Evolutionary conservation across 2,113 vertebrate genomes (phyloP).

Genomic region (Datnioides undecimradiatus): DNA sequence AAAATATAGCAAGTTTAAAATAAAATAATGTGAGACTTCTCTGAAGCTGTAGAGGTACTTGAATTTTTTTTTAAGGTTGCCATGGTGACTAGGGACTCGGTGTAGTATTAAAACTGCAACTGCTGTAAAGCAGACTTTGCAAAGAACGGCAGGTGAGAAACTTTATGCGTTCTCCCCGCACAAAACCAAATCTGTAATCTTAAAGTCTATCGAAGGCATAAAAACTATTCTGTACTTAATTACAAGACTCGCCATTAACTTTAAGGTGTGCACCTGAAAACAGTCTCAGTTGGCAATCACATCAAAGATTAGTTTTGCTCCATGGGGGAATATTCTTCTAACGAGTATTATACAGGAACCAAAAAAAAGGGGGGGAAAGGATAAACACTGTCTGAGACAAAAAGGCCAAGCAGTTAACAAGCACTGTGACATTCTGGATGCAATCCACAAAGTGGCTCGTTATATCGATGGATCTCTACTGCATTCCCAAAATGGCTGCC

Average conservation of each 20-base stretch:
- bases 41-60: not conserved
- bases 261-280: constrained; percentile 64
- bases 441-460: constrained; percentile 76
- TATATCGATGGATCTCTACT: constrained; percentile 76
- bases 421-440: constrained; percentile 77
- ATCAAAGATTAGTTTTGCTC: constrained; percentile 70
- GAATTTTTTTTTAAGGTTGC: constrained; percentile 37
- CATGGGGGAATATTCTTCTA: constrained; percentile 59
- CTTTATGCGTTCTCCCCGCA: constrained; percentile 37
- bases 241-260: constrained; percentile 56
- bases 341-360: constrained; percentile 41
- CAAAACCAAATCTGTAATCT: constrained; percentile 51
- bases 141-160: constrained; percentile 53
- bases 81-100: constrained; percentile 53
- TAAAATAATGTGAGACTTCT: constrained; percentile 19
- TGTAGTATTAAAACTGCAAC: constrained; percentile 30
- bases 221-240: constrained; percentile 46
- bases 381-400: constrained; percentile 64
- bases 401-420: constrained; percentile 73
- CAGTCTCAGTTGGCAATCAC: constrained; percentile 65
- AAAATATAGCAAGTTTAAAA: not conserved
- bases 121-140: constrained; percentile 42
- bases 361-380: not conserved
- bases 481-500: constrained; percentile 80
- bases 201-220: constrained; percentile 54